Base-by-base conservation (phyloP, 2,797 vertebrate species). In the Periophthalmus magnuspinnatus region DNA sequence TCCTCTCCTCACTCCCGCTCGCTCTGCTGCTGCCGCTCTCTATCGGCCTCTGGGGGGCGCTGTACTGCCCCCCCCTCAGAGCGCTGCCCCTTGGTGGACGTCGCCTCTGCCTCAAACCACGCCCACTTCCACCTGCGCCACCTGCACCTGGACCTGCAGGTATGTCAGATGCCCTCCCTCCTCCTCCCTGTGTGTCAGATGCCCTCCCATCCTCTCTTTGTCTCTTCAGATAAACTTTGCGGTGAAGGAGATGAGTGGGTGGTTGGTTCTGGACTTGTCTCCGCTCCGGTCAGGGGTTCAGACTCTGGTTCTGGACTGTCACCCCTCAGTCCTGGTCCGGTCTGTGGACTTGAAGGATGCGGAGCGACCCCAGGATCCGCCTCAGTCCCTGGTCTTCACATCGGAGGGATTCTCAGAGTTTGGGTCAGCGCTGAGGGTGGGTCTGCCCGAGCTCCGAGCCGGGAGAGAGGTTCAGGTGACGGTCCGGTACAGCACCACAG, bases 71-170 rank as follows among this genome's bases (percentile, higher is more conserved):
- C 33, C 3, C 74, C 68, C 54, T 81, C 75, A 0, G 69, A 54
- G 33, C 92, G 88, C 47, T 88, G 90, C 81, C 89, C 92, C 75
- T 90, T 93, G 74, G 87, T 93, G 66, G 96, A 98, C 77, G 93
- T 96, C 71, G 96, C 96, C 1, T 97, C 96, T 1, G 95, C 94
- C 1, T 96, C 95, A 6, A 98, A 96, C 93, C 95, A 95, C 82
- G 88, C 91, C 83, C 90, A 92, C 86, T 98, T 96, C 90, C 90
- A 86, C 78, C 92, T 96, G 77, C 88, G 88, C 28, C 96, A 98
- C 90, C 94, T 98, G 86, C 96, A 96, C 84, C 92, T 97, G 76
- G 96, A 96, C 88, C 93, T 98, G 82, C 92, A 95, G 83, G 80
- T 98, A 70, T 0, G 9, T 10, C 13, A 24, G 54, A 24, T 13